Base-by-base conservation (phyloP, 2,797 vertebrate species). In the Adrianichthys oophorus region DNA sequence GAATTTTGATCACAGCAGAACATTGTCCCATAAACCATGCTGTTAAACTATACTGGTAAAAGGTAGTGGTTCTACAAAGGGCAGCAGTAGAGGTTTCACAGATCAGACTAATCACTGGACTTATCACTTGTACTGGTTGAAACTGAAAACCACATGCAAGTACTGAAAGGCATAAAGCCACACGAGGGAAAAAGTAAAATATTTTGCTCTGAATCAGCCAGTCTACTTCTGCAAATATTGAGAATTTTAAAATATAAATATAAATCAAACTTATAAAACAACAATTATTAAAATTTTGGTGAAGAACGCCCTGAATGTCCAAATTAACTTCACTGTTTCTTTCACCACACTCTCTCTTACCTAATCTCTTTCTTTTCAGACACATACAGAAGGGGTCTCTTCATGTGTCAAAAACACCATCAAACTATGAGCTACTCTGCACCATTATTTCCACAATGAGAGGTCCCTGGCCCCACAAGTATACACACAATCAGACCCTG, bases 381-480 rank as follows among this genome's bases (percentile, higher is more conserved):
- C 37, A 6, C 48, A 79, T 42, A 46, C 62, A 74, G 24, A 79
- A 74, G 59, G 46, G 3, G 55, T 72, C 83, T 86, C 80, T 79
- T 84, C 76, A 79, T 77, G 72, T 76, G 84, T 88, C 82, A 87
- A 84, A 87, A 80, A 78, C 70, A 63, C 78, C 84, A 82, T 76
- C 82, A 78, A 88, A 88, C 85, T 78, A 83, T 83, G 82, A 85
- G 79, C 84, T 79, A 79, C 75, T 78, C 85, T n/a, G 59, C 80
- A 75, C 78, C 84, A 88, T 86, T 88, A 83, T 82, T 60, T 79
- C 73, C 62, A 88, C 86, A 89, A 90, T 86, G 82, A 88, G 83
- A 89, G 85, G 80, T 85, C 84, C 78, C 81, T 72, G 78, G 83
- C 84, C 85, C 85, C 87, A 86, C 82, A 88, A 83, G 81, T 87